Evolutionary conservation across 2,888 invertebrate species (phyloP).

Genomic region (Cerastis leucographa): DNA sequence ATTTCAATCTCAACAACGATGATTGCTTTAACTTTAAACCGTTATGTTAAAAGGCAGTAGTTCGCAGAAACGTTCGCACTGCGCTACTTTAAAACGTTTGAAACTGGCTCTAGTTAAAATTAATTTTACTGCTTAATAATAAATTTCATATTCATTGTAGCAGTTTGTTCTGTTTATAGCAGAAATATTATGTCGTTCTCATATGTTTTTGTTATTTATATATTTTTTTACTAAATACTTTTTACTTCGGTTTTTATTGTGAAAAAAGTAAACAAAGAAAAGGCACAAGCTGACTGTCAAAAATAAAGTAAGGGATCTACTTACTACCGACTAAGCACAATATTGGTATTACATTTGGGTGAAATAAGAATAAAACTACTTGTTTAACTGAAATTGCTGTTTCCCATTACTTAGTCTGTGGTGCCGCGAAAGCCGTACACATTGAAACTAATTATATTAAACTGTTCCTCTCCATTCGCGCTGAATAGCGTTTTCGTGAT

Average conservation of each 20-base stretch:
- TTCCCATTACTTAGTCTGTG: conserved; percentile 50
- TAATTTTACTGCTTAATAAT: conserved; percentile 30
- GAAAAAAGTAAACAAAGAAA: background rate
- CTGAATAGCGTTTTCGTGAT: conserved; percentile 69
- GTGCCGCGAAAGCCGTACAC: conserved; percentile 62
- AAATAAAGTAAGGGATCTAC: no score
- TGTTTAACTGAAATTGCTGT: background rate
- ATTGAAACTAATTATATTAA: conserved; percentile 69
- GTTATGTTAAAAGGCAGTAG: conserved; percentile 79
- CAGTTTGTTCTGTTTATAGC: background rate
- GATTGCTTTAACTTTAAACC: conserved; percentile 77
- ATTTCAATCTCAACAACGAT: conserved; percentile 80
- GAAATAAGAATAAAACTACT: background rate
- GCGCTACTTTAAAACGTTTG: conserved; percentile 26
- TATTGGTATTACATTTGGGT: background rate
- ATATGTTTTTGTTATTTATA: background rate
- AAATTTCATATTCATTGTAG: conserved; percentile 4
- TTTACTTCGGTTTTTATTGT: background rate
- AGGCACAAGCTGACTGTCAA: background rate
- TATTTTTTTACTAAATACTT: background rate
- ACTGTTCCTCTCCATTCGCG: conserved; percentile 53
- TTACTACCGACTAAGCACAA: background rate
- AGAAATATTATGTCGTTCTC: background rate
- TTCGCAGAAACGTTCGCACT: conserved; percentile 72
- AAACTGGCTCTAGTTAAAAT: conserved; percentile 11